Percentiles rank a stretch among this genome's conserved stretches.
phyloP scores from a whole-genome alignment of 2,797 vertebrate genomes.

The Acrossocheilus fasciatus region DNA sequence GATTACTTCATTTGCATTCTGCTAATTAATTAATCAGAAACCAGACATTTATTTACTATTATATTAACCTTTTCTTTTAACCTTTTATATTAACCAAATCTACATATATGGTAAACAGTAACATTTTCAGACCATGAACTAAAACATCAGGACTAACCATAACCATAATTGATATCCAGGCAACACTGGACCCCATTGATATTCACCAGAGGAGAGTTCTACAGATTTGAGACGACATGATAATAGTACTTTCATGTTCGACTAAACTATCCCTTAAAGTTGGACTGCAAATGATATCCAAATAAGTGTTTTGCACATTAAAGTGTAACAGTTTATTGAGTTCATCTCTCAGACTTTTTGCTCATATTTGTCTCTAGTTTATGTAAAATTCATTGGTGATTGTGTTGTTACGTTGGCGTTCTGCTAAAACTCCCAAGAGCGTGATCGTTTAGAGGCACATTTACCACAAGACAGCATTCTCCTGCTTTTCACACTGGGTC shows the following conservation, averaged over 20 bases:
- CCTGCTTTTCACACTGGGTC: conserved; percentile 27
- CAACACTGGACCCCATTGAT: background rate
- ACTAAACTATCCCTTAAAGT: background rate
- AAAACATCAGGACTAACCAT: background rate
- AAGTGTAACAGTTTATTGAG: background rate
- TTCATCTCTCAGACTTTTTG: background rate
- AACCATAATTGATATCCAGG: too few species aligned
- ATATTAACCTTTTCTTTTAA: background rate
- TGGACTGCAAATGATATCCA: background rate
- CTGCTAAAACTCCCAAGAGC: conserved; percentile 47
- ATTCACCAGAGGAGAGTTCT: background rate
- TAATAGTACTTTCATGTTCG: background rate
- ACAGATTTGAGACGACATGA: background rate
- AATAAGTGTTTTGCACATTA: background rate
- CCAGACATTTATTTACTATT: background rate
- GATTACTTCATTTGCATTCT: background rate
- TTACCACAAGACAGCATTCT: conserved; percentile 44
- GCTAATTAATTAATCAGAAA: background rate
- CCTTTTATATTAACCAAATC: background rate
- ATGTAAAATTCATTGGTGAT: conserved; percentile 68
- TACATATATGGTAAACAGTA: background rate
- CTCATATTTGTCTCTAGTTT: conserved; percentile 22
- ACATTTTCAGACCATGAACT: background rate
- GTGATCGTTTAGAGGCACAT: conserved; percentile 49
- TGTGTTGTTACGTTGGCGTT: conserved; percentile 51